Conservation (phyloP, 2,113 vertebrate genomes). For the Martes martes region DNA sequence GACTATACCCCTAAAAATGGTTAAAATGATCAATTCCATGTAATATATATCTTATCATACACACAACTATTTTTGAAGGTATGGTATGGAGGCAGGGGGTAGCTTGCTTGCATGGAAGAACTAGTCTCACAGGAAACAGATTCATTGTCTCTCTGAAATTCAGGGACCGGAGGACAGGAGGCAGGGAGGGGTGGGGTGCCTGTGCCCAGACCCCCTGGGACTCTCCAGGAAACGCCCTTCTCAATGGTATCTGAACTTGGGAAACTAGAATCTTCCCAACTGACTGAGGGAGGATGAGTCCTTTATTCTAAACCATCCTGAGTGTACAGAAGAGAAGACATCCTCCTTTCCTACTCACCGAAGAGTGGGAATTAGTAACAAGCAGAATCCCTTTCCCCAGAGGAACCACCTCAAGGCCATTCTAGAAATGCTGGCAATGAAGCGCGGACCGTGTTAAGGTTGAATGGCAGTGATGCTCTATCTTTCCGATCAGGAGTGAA, state of each 20-base stretch:
- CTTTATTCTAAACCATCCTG: not conserved
- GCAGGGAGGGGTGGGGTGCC: accelerated
- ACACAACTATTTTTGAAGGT: not conserved
- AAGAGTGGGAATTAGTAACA: not conserved
- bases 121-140: not conserved
- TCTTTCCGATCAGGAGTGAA: not conserved
- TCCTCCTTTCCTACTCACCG: not conserved
- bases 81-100: not conserved
- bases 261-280: not conserved
- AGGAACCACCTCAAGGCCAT: not conserved
- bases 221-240: not conserved
- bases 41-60: not conserved
- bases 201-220: too few relatives aligned
- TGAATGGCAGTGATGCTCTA: not conserved
- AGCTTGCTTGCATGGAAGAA: not conserved
- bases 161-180: accelerated
- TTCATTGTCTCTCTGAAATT: not conserved
- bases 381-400: not conserved
- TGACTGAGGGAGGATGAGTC: not conserved
- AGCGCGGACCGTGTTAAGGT: not conserved
- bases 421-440: not conserved
- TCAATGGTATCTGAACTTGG: not conserved
- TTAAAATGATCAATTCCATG: not conserved
- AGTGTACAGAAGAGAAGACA: not conserved
- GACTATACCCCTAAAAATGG: not conserved